phyloP scores from a whole-genome alignment of 2,888 invertebrate species.

The Drepana falcataria region DNA sequence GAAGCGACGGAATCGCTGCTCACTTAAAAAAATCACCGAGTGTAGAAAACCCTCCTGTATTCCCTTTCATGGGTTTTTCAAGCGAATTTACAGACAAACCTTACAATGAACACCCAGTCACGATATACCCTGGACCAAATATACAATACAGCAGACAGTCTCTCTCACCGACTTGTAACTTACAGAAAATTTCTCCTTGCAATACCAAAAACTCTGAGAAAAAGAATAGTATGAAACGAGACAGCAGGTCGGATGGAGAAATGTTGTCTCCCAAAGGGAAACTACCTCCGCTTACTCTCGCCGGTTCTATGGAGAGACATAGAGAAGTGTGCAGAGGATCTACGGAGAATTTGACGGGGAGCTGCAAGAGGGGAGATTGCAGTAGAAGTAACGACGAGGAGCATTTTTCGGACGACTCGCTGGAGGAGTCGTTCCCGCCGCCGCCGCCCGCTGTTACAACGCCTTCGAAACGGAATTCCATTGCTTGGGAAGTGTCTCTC shows the following conservation, averaged over 20 bases:
- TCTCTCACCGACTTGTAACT: conserved; percentile 64
- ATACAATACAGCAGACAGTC: conserved; percentile 55
- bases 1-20: conserved; percentile 37
- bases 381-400: conserved; percentile 66
- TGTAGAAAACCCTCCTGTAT: conserved; percentile 61
- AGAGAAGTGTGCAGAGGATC: conserved; percentile 86
- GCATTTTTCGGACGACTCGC: conserved; percentile 90
- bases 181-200: conserved; percentile 61
- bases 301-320: conserved; percentile 86
- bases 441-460: conserved; percentile 77
- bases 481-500: conserved; percentile 92
- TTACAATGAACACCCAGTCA: conserved; percentile 82
- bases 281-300: conserved; percentile 84
- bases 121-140: conserved; percentile 81
- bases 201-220: conserved; percentile 58
- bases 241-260: conserved; percentile 63
- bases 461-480: conserved; percentile 87
- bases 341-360: conserved; percentile 66
- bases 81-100: conserved; percentile 72
- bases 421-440: conserved; percentile 86
- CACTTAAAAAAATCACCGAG: conserved; percentile 62
- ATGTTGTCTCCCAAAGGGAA: conserved; percentile 70
- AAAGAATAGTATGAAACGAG: conserved; percentile 52
- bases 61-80: conserved; percentile 74
- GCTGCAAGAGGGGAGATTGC: conserved; percentile 51